Percentiles rank a stretch among this genome's conserved stretches.
phyloP scores from a whole-genome alignment of 2,888 invertebrate species.

The Amaurobius ferox region DNA sequence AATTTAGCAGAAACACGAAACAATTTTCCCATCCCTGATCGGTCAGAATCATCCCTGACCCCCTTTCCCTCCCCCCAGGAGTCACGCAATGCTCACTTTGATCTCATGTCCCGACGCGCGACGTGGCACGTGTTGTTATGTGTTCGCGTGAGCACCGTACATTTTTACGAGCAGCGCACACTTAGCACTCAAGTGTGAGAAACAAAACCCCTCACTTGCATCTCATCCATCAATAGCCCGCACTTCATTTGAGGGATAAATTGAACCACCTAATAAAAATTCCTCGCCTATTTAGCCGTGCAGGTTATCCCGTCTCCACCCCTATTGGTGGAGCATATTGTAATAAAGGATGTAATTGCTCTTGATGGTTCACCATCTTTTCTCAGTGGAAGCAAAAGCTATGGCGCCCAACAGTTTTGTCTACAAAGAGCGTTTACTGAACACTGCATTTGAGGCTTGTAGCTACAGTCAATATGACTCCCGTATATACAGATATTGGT shows the following conservation, averaged over 20 bases:
- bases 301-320: not conserved
- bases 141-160: not conserved
- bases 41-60: not conserved
- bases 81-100: slow-evolving; percentile 39
- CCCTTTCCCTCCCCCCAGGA: not conserved
- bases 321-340: not conserved
- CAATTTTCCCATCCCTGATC: slow-evolving; percentile 31
- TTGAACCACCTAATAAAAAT: slow-evolving; percentile 35
- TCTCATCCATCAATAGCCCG: not conserved
- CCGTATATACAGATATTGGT: too few species aligned
- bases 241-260: not conserved
- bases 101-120: slow-evolving; percentile 25
- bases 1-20: slow-evolving; percentile 20
- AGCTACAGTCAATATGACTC: too few species aligned
- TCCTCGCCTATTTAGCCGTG: not conserved
- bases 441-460: too few species aligned
- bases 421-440: too few species aligned
- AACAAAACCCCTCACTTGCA: slow-evolving; percentile 22
- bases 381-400: too few species aligned
- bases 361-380: too few species aligned
- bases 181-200: slow-evolving; percentile 35
- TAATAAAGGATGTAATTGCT: too few species aligned
- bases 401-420: too few species aligned
- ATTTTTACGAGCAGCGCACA: slow-evolving; percentile 19
- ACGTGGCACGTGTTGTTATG: slow-evolving; percentile 24